Evolutionary conservation across 2,113 vertebrate genomes (phyloP).

Genomic region (Ictidomys tridecemlineatus): DNA sequence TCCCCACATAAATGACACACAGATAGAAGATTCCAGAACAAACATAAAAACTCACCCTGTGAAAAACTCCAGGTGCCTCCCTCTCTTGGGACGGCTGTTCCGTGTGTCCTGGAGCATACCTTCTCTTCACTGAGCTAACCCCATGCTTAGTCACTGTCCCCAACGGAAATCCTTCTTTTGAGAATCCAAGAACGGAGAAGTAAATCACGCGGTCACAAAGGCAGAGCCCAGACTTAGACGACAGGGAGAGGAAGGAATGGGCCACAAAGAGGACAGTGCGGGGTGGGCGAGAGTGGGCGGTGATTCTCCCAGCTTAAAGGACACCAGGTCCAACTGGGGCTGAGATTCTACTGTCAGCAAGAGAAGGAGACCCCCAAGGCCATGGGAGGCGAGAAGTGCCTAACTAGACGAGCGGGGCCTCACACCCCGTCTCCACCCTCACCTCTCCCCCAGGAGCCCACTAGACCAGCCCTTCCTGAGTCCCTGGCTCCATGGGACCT

Average conservation of each 20-base stretch:
- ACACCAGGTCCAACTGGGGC: not conserved
- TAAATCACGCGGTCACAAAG: not conserved
- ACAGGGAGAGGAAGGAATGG: not conserved
- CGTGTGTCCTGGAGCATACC: too few relatives aligned
- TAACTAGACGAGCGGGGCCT: too few relatives aligned
- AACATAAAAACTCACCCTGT: too few relatives aligned
- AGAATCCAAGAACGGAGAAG: too few relatives aligned
- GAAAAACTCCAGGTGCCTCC: too few relatives aligned
- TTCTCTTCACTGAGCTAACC: too few relatives aligned
- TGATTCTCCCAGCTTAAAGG: not conserved
- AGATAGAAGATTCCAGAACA: too few relatives aligned
- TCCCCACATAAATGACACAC: too few relatives aligned
- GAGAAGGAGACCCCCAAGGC: not conserved
- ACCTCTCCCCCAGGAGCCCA: not conserved
- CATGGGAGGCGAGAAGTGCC: not conserved
- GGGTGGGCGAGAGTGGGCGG: not conserved
- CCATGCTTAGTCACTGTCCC: too few relatives aligned
- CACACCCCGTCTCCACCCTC: accelerated
- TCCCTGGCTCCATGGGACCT: not conserved
- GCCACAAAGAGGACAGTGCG: not conserved
- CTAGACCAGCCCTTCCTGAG: not conserved
- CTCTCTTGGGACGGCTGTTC: too few relatives aligned
- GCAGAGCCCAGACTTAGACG: accelerated
- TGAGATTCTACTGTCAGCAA: not conserved
- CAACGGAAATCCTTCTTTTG: too few relatives aligned